Base-by-base conservation (phyloP, 1,140 invertebrate genomes). In the Metopolophium dirhodum region DNA sequence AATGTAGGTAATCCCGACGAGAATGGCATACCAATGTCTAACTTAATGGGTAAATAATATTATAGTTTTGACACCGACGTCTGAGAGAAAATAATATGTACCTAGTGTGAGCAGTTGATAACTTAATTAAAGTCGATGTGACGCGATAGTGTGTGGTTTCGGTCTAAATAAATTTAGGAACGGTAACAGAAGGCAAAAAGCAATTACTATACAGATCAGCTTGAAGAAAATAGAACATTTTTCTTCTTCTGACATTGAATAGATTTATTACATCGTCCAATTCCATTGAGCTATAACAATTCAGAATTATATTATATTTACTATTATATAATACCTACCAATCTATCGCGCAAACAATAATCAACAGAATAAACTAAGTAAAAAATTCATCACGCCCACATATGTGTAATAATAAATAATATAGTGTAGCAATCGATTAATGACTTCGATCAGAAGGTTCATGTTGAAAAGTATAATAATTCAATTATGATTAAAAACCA, bases 401-500 rank as follows among this genome's bases (percentile, higher is more conserved):
- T n/a, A 77, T 77, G 30, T 68, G 26, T 86, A 37, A 37, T 82
- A 82, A 68, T 37, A 83, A 23, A 47, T 30, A 26, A 47, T 26
- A n/a, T 6, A 1, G 41, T n/a, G 30, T 47, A 41, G 14, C 41
- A 86, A 86, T 26, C 23, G 37, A 30, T 86, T 47, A 86, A 86
- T 86, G 11, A 30, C 3, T 23, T 8, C 2, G 8, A 41, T 37
- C 23, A 86, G 41, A 30, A 20, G 14, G 18, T 49, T 49, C 11
- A n/a, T 88, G 18, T 26, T 88, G 49, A 35, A 54, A 88, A 37
- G 47, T n/a, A 7, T 51, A 8, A 85, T 41, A 88, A 88, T 88
- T 88, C 47, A 88, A 88, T 88, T 35, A 88, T n/a, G 45, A 51
- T n/a, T 88, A n/a, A 26, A n/a, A 35, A 88, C 47, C 14, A n/a